Percentiles rank a stretch among this genome's conserved stretches.
These are phyloP conservation scores for Synchiropus splendidus DNA, from an alignment of 2,113 vertebrate species.

Conservation along the genomic window DNA sequence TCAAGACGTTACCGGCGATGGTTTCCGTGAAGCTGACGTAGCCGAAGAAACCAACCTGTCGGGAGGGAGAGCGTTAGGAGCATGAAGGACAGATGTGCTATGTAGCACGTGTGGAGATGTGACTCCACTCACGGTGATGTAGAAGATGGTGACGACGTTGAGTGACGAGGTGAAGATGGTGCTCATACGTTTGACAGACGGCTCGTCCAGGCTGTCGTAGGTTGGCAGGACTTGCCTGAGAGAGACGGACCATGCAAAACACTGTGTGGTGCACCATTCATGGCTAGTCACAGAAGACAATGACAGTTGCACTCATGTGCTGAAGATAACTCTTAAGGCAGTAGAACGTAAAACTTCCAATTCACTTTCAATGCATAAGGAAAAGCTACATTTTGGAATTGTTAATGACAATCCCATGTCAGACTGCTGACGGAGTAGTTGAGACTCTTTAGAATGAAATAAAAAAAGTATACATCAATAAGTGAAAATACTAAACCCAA, in stretches of 20 bases:
- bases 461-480: too few species aligned
- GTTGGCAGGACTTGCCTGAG: slow-evolving; percentile 94
- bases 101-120: background rate
- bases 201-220: slow-evolving; percentile 95
- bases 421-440: too few species aligned
- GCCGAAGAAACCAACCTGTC: slow-evolving; percentile 93
- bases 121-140: slow-evolving; percentile 79
- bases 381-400: too few species aligned
- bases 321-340: too few species aligned
- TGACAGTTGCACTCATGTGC: slow-evolving; percentile 25
- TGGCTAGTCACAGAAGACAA: background rate
- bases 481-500: too few species aligned
- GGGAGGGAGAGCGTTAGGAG: background rate
- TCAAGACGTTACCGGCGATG: slow-evolving; percentile 90
- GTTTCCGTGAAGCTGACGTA: slow-evolving; percentile 92
- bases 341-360: too few species aligned
- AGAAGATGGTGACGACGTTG: slow-evolving; percentile 93
- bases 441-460: too few species aligned
- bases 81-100: background rate
- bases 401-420: too few species aligned
- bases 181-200: slow-evolving; percentile 95
- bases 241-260: slow-evolving; percentile 25
- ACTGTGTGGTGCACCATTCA: slow-evolving; percentile 1
- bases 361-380: too few species aligned
- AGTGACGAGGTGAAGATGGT: slow-evolving; percentile 93